Conservation (phyloP, 2,113 vertebrate species). For the Alethe diademata region DNA sequence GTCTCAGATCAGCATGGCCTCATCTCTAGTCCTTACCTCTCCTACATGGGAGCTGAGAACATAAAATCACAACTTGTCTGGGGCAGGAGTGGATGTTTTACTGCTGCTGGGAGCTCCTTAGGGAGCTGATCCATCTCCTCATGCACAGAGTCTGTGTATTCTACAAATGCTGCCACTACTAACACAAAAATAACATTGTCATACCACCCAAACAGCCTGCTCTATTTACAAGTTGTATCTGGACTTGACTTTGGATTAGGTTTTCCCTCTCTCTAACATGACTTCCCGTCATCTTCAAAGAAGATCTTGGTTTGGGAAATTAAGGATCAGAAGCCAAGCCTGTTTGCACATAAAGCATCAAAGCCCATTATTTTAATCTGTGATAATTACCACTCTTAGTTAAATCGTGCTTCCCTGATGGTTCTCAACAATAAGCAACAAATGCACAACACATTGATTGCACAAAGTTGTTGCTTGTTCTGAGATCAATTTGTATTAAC, state of each 20-base stretch:
- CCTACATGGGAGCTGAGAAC: not conserved
- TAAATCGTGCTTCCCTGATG: not conserved
- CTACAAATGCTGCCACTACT: not conserved
- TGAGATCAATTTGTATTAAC: not conserved
- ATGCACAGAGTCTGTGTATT: not conserved
- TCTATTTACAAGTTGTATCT: not conserved
- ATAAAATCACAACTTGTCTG: not conserved
- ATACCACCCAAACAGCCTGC: not conserved
- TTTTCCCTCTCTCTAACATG: not conserved
- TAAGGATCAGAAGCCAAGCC: not conserved
- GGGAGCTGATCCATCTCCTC: not conserved
- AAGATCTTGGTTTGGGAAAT: not conserved
- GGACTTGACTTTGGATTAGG: not conserved
- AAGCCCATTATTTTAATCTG: not conserved
- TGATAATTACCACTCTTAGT: not conserved
- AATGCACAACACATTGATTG: not conserved
- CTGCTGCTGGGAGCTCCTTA: not conserved
- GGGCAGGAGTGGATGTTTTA: not conserved
- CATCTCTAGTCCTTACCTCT: not conserved
- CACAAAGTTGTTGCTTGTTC: not conserved
- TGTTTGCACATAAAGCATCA: slow-evolving; percentile 1
- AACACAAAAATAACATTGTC: not conserved
- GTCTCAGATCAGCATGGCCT: not conserved
- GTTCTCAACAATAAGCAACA: not conserved
- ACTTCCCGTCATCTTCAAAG: not conserved